Evolutionary conservation across 2,113 vertebrate species (phyloP).

Genomic region (Sclerurus mexicanus): DNA sequence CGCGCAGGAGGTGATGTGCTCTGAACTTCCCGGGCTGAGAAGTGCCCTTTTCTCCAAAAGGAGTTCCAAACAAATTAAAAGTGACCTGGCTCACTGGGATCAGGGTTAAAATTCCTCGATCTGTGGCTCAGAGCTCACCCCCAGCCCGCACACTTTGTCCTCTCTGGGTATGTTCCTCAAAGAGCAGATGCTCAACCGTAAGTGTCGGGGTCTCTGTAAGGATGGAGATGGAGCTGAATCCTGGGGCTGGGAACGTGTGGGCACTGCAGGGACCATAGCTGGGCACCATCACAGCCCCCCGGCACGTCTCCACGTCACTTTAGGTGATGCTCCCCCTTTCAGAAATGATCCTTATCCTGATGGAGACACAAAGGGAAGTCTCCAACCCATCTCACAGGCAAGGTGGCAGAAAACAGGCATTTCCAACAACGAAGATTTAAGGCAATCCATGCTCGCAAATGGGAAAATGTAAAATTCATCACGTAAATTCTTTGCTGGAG

Average conservation of each 20-base stretch:
- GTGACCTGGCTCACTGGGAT: background rate
- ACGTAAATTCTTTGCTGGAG: background rate
- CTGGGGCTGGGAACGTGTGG: accelerated
- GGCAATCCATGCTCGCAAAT: background rate
- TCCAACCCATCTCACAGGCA: background rate
- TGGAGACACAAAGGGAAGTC: background rate
- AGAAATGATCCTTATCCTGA: background rate
- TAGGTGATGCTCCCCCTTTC: background rate
- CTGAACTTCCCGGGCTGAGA: background rate
- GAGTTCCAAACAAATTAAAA: background rate
- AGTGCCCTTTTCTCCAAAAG: background rate
- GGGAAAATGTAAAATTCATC: background rate
- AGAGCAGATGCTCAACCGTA: background rate
- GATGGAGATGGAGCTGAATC: background rate
- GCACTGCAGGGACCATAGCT: background rate
- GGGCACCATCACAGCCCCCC: accelerated
- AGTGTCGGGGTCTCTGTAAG: background rate
- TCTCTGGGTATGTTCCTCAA: background rate
- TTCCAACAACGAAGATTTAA: background rate
- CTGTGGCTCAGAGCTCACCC: background rate
- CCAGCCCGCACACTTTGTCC: background rate
- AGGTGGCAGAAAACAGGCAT: background rate
- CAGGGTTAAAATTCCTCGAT: accelerated
- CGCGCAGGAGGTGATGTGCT: background rate
- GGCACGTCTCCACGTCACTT: background rate